Base-by-base conservation (phyloP, 2,797 vertebrate species). In the Coreius guichenoti region DNA sequence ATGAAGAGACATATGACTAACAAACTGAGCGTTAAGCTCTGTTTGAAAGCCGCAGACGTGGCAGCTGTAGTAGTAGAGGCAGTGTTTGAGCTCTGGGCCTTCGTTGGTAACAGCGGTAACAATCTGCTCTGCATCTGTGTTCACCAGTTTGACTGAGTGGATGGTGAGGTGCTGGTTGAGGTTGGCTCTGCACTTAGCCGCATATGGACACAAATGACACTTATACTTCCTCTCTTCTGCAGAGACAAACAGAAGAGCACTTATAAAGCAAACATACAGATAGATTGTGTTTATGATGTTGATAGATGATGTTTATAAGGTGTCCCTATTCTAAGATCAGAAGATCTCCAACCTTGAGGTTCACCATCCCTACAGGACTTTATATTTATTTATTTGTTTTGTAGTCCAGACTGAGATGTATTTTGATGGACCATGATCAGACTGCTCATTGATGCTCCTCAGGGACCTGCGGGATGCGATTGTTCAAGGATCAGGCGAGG, bases 1-100 rank as follows among this genome's bases (percentile, higher is more conserved):
- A 79, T 99, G 98, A 91, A 99, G 97, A 8, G 98, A 99, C 98
- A 99, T 99, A 95, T 99, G 98, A 95, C 98, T 98, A 93, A 99
- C 98, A 92, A 99, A 99, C 96, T 99, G 98, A 93, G 98, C 97
- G 11, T 99, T 99, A 93, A 98, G 95, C 94, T 99, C 98, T 0
- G 98, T 99, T 95, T 99, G 98, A 95, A 99, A 99, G 89, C 98
- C 98, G 91, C 98, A 99, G 93, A 99, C 98, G 6, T 98, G 98
- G 94, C 98, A 99, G 94, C 98, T 98, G 96, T 99, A 99, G 92
- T 98, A 99, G 90, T 97, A 99, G 63, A 96, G 96, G 93, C 96
- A 97, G 94, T 96, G 99, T 95, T 96, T 99, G 91, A 97, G 97
- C 17, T 99, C 97, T 5, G 94, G 92, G 87, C 95, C 95, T 88